Conservation (phyloP, 37 sponge, comb jelly and placozoan genomes). For the Lycopodina hypogea region DNA sequence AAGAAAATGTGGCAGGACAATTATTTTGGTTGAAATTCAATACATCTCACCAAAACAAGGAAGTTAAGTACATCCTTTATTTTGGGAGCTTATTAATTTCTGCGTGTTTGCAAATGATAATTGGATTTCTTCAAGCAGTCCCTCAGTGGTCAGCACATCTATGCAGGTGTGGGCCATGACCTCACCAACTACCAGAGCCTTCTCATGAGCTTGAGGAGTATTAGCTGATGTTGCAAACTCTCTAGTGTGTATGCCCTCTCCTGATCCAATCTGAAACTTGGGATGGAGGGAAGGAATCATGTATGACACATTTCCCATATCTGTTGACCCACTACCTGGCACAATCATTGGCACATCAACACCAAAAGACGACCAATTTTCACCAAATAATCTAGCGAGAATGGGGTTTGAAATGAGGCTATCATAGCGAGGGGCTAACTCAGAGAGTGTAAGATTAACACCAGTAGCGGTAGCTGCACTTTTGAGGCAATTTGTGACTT, state of each 20-base stretch:
- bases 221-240: conserved; percentile 63
- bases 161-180: conserved; percentile 76
- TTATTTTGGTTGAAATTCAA: no score
- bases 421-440: conserved; percentile 13
- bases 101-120: background rate
- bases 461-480: conserved; percentile 79
- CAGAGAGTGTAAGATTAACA: conserved; percentile 50
- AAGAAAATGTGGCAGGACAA: no score
- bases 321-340: conserved; percentile 67
- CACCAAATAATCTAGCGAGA: conserved; percentile 41
- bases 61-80: no score
- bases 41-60: no score
- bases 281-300: conserved; percentile 83
- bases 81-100: no score
- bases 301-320: conserved; percentile 91
- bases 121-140: conserved; percentile 42
- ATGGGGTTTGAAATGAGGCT: conserved; percentile 52
- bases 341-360: background rate
- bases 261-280: conserved; percentile 61
- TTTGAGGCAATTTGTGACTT: conserved; percentile 53
- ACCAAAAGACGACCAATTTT: conserved; percentile 37
- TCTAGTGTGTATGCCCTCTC: conserved; percentile 51
- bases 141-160: conserved; percentile 60
- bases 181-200: conserved; percentile 68
- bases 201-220: conserved; percentile 50